Percentiles rank a stretch among this genome's conserved stretches.
Conservation (phyloP, 2,797 vertebrate species). For the Thunnus albacares region DNA sequence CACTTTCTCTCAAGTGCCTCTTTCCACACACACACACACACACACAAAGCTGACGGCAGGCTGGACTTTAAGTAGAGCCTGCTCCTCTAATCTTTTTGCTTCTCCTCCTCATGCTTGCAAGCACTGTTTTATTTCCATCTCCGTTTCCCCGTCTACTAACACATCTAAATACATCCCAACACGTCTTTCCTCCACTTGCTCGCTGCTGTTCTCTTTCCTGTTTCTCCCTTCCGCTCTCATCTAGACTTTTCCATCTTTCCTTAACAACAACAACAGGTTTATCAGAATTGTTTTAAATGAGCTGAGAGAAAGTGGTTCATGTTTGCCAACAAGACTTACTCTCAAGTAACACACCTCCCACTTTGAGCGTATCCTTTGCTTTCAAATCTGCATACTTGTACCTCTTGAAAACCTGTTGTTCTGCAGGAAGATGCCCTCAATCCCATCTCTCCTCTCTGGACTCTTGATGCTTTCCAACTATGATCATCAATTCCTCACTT, state of each 20-base stretch:
- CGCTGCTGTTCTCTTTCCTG: neutral
- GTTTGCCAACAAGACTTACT: constrained; percentile 3
- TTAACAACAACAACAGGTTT: neutral
- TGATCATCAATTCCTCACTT: constrained; percentile 4
- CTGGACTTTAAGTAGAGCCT: constrained; percentile 22
- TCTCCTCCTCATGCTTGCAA: constrained; percentile 33
- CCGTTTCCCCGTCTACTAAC: neutral
- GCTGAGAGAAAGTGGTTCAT: neutral
- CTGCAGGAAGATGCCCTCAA: neutral
- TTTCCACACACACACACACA: constrained; percentile 45
- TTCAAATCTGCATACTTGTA: neutral
- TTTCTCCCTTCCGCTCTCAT: constrained; percentile 4
- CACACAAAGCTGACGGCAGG: constrained; percentile 32
- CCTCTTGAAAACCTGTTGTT: neutral
- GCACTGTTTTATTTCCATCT: constrained; percentile 28
- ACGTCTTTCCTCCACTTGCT: neutral
- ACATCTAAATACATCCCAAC: constrained; percentile 15
- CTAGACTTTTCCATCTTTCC: neutral
- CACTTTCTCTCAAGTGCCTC: constrained; percentile 50
- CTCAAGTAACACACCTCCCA: constrained; percentile 19
- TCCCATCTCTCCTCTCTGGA: neutral
- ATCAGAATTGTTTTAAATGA: constrained; percentile 15
- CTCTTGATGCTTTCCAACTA: constrained; percentile 24
- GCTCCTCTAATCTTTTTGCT: constrained; percentile 29
- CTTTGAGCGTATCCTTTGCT: constrained; percentile 3